phyloP scores from a whole-genome alignment of 2,797 vertebrate species.

The Sebastes trivittatus region DNA sequence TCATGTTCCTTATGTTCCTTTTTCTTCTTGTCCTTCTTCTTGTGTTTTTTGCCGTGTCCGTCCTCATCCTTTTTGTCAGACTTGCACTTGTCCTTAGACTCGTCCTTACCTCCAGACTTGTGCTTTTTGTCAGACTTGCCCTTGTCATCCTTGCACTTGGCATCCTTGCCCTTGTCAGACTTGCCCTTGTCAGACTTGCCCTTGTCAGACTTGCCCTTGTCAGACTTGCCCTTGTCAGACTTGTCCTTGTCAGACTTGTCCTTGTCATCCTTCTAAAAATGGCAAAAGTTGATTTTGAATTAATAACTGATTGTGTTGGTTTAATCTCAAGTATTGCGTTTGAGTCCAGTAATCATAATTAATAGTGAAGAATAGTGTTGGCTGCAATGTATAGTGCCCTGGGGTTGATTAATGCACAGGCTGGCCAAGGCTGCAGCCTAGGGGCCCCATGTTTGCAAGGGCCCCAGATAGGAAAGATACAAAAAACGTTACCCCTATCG shows the following conservation, averaged over 20 bases:
- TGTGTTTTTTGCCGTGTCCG: not conserved
- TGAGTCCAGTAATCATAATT: not conserved
- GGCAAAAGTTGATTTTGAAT: not conserved
- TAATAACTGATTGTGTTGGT: not conserved
- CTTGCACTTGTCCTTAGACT: not conserved
- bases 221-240: not conserved
- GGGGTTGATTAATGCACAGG: too few species aligned
- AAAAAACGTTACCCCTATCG: too few species aligned
- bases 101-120: not conserved
- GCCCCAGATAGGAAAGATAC: too few species aligned
- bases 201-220: not conserved
- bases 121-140: not conserved
- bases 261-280: not conserved
- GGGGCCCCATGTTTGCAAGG: too few species aligned
- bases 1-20: constrained; percentile 22
- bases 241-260: too few species aligned
- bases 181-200: not conserved
- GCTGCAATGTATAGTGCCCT: too few species aligned
- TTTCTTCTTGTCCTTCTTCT: constrained; percentile 17
- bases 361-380: not conserved
- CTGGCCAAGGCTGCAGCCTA: too few species aligned
- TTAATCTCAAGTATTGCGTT: not conserved
- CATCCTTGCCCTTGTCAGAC: not conserved
- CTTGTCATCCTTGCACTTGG: not conserved
- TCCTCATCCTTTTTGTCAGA: not conserved